A percentile compares a stretch with the other conserved stretches of the same genome.
These are phyloP conservation scores for Protophormia terraenovae DNA, from an alignment of 2,888 invertebrate genomes.

Conservation along the genomic window DNA sequence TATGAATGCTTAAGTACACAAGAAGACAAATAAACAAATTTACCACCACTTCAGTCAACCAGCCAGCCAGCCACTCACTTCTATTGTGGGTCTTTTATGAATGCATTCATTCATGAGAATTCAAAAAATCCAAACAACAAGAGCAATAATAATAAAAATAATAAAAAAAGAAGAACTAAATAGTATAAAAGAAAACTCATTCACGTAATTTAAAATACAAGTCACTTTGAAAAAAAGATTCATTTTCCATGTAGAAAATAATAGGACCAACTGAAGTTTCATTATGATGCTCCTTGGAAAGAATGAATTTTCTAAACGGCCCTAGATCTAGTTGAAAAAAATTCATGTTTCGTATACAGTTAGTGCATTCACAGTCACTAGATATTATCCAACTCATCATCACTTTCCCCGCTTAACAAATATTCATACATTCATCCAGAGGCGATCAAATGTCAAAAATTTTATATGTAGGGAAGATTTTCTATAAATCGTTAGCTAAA, in stretches of 20 bases:
- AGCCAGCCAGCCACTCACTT: not conserved
- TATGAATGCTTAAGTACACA: constrained; percentile 37
- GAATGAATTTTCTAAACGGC: no score
- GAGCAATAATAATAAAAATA: constrained; percentile 6
- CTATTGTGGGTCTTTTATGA: constrained; percentile 33
- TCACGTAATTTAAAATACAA: constrained; percentile 48
- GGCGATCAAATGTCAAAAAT: no score
- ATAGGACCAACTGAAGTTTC: constrained; percentile 41
- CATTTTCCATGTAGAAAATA: not conserved
- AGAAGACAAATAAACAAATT: constrained; percentile 62
- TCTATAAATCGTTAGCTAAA: no score
- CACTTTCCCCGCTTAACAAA: no score
- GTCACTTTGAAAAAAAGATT: constrained; percentile 29
- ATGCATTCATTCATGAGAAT: constrained; percentile 54
- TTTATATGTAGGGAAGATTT: no score
- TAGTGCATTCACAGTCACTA: no score
- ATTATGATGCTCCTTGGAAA: no score
- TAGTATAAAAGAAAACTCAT: constrained; percentile 49
- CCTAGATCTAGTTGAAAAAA: no score
- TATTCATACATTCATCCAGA: no score
- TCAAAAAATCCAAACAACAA: constrained; percentile 34
- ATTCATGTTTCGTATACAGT: no score
- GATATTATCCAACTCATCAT: no score
- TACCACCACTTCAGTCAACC: constrained; percentile 39
- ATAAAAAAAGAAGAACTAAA: constrained; percentile 1